Percentiles rank a stretch among this genome's conserved stretches.
phyloP scores from a whole-genome alignment of 2,888 invertebrate genomes.

The Drosophila greeni region DNA sequence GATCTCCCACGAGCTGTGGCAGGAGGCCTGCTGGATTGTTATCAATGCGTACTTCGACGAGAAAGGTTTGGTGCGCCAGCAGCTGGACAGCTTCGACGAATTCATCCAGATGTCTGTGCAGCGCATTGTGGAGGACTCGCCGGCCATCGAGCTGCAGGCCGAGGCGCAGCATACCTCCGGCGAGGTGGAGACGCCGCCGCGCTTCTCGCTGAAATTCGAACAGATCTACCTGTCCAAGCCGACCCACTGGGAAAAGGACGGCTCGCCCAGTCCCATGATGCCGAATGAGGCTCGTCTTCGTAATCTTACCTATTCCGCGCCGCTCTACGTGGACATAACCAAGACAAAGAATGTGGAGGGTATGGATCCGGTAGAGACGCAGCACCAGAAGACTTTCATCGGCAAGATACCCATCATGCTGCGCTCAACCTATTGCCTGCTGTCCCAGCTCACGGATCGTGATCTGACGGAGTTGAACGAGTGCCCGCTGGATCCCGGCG shows the following conservation, averaged over 20 bases:
- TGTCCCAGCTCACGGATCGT: constrained; percentile 97
- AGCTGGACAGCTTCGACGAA: constrained; percentile 99
- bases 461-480: constrained; percentile 99
- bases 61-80: constrained; percentile 99
- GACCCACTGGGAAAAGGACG: constrained; percentile 99
- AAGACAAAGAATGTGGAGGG: constrained; percentile 96
- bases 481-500: constrained; percentile 99
- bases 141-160: constrained; percentile 97
- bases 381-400: constrained; percentile 87
- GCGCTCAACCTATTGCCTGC: constrained; percentile 96
- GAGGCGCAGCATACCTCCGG: constrained; percentile 98
- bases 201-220: constrained; percentile 97
- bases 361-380: constrained; percentile 91
- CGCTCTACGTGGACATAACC: constrained; percentile 98
- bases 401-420: constrained; percentile 99
- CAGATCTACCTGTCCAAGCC: constrained; percentile 99
- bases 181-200: constrained; percentile 93
- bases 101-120: constrained; percentile 99
- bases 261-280: constrained; percentile 99
- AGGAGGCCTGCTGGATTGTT: constrained; percentile 99
- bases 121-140: constrained; percentile 99
- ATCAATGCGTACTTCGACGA: constrained; percentile 99
- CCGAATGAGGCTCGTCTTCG: constrained; percentile 98
- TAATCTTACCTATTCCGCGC: constrained; percentile 98
- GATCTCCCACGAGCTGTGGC: constrained; percentile 98